Evolutionary conservation across 1,140 invertebrate genomes (phyloP).

Genomic region (Grapholita molesta): DNA sequence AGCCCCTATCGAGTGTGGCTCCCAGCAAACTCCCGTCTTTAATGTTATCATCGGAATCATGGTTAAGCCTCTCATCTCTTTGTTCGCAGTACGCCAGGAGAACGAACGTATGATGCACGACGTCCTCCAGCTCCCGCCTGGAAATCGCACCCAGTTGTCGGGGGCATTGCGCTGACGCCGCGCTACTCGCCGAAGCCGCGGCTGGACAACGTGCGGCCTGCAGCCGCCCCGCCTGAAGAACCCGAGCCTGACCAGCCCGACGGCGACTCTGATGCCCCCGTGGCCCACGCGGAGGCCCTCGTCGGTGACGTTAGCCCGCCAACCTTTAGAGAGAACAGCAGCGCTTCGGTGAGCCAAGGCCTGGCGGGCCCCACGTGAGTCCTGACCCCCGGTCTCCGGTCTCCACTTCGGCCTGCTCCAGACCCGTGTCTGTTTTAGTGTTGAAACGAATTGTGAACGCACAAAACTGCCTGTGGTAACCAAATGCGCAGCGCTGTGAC

Average conservation of each 20-base stretch:
- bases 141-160: slow-evolving; percentile 76
- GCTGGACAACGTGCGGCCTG: slow-evolving; percentile 63
- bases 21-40: slow-evolving; percentile 28
- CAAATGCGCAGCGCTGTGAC: slow-evolving; percentile 31
- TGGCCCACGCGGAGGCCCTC: slow-evolving; percentile 27
- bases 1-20: slow-evolving; percentile 10
- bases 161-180: slow-evolving; percentile 71
- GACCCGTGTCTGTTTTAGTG: slow-evolving; percentile 12
- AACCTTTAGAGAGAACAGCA: not conserved
- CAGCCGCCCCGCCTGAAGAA: slow-evolving; percentile 65
- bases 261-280: not conserved
- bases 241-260: slow-evolving; percentile 36
- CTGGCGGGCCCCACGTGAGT: slow-evolving; percentile 49
- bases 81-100: slow-evolving; percentile 74
- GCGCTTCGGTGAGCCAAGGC: slow-evolving; percentile 42
- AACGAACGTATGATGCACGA: slow-evolving; percentile 76
- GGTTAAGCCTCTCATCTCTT: slow-evolving; percentile 48
- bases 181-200: slow-evolving; percentile 70
- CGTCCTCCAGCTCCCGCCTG: slow-evolving; percentile 70
- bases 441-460: slow-evolving; percentile 25
- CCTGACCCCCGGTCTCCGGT: slow-evolving; percentile 5
- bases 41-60: slow-evolving; percentile 21
- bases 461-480: slow-evolving; percentile 27
- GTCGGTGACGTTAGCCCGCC: slow-evolving; percentile 20
- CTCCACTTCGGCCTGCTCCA: slow-evolving; percentile 21